phyloP scores from a whole-genome alignment of 2,797 vertebrate species.

The Hephaestus fuliginosus region DNA sequence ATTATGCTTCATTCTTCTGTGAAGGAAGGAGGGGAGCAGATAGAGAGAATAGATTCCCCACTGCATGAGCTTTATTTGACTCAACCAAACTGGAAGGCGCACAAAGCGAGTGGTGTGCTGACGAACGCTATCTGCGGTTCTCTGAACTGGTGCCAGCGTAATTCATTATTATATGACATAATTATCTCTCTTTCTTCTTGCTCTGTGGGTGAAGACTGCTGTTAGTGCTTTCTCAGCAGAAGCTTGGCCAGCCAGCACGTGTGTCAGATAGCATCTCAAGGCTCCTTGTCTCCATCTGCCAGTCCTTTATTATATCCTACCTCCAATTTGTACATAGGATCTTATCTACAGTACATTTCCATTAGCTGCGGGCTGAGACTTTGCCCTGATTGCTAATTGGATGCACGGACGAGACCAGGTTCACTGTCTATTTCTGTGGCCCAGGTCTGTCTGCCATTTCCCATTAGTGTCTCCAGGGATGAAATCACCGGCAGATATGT shows the following conservation, averaged over 20 bases:
- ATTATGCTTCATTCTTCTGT: slow-evolving; percentile 60
- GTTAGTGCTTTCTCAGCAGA: slow-evolving; percentile 77
- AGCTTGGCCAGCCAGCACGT: slow-evolving; percentile 38
- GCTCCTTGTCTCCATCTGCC: slow-evolving; percentile 66
- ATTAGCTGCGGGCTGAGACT: slow-evolving; percentile 69
- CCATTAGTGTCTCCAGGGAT: slow-evolving; percentile 47
- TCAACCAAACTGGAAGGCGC: slow-evolving; percentile 61
- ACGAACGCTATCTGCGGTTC: slow-evolving; percentile 54
- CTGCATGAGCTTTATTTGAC: slow-evolving; percentile 57
- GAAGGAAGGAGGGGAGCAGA: slow-evolving; percentile 27
- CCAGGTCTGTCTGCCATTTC: slow-evolving; percentile 53
- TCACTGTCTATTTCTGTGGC: slow-evolving; percentile 44
- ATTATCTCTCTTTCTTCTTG: slow-evolving; percentile 62
- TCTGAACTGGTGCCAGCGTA: slow-evolving; percentile 57
- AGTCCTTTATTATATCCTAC: slow-evolving; percentile 66
- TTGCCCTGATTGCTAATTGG: slow-evolving; percentile 75
- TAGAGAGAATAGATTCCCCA: slow-evolving; percentile 68
- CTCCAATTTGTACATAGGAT: slow-evolving; percentile 74
- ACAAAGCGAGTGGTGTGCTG: slow-evolving; percentile 67
- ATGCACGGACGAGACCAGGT: slow-evolving; percentile 40
- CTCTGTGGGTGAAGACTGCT: slow-evolving; percentile 45
- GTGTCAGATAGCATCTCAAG: slow-evolving; percentile 77
- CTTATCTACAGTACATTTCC: slow-evolving; percentile 77
- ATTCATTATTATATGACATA: slow-evolving; percentile 73
- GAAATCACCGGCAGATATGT: slow-evolving; percentile 39